Base-by-base conservation (phyloP, 2,113 vertebrate genomes). In the Xenopus tropicalis region DNA sequence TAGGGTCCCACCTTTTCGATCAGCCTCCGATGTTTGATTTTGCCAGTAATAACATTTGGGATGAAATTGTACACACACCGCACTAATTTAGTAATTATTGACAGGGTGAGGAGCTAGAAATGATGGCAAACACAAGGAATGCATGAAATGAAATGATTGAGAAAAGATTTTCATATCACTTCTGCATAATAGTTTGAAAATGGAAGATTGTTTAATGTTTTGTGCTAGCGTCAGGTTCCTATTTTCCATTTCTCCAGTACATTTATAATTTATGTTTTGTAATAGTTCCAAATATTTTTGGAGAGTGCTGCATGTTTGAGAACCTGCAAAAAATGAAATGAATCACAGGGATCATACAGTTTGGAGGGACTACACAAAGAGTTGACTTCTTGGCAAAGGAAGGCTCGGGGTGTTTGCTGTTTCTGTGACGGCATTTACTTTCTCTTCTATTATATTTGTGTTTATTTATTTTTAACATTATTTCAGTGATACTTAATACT, bases 61-160 rank as follows among this genome's bases (percentile, higher is more conserved):
- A 86, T 91, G 90, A 92, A 90, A 92, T 91, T 84, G 89, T 92
- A 92, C 88, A 90, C 91, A 89, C 90, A 90, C 93, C 90, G 90
- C 73, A 82, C 90, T 93, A 94, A 96, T 95, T 95, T 95, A 91
- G 89, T 89, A 91, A 92, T 92, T 95, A 94, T 96, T 97, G 95
- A 96, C 92, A 91, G 84, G 91, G 88, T 85, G 88, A 91, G 83
- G 89, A 85, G 84, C 84, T 88, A 84, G 90, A 91, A 92, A 87
- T 90, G 92, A 93, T 92, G 88, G 93, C 89, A 95, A 95, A 96
- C 94, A 93, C 85, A 88, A 91, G 81, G 89, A 89, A 89, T 85
- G 79, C 84, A 86, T 85, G 85, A 87, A 84, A 86, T 88, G 86
- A 88, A 86, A 91, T 89, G 89, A 90, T 90, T 89, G 82, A 90